phyloP scores from a whole-genome alignment of 2,888 invertebrate species.

The Podotricha telesiphe region DNA sequence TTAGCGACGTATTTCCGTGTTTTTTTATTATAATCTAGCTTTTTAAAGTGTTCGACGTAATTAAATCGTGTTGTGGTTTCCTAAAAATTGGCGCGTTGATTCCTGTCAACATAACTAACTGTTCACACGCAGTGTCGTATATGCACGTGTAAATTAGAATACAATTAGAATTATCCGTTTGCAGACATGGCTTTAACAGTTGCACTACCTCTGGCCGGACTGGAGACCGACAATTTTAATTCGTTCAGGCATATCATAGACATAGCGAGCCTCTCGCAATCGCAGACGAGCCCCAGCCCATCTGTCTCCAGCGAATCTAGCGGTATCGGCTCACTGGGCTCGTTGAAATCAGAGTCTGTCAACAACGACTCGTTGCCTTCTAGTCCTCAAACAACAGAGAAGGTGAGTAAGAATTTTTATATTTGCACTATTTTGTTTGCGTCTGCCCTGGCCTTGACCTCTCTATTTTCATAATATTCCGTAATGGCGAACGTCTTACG shows the following conservation, averaged over 20 bases:
- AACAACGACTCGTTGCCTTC: constrained; percentile 78
- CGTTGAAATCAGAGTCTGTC: constrained; percentile 80
- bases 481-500: constrained; percentile 80
- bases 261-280: constrained; percentile 78
- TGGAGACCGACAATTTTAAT: constrained; percentile 82
- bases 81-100: constrained; percentile 76
- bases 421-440: constrained; percentile 72
- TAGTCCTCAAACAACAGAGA: constrained; percentile 82
- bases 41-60: constrained; percentile 55
- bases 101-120: constrained; percentile 77
- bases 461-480: constrained; percentile 84
- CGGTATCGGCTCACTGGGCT: constrained; percentile 84
- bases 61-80: constrained; percentile 55
- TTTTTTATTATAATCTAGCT: constrained; percentile 52
- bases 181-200: constrained; percentile 85
- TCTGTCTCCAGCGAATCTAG: constrained; percentile 85
- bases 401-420: constrained; percentile 64
- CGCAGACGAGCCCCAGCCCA: constrained; percentile 81
- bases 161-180: constrained; percentile 65
- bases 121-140: constrained; percentile 66
- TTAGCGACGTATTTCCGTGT: constrained; percentile 53
- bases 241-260: constrained; percentile 79
- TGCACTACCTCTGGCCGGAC: constrained; percentile 83
- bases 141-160: constrained; percentile 78
- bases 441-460: constrained; percentile 82